phyloP scores from a whole-genome alignment of 92 coral and sea anemone species.

The Paragorgia papillata region DNA sequence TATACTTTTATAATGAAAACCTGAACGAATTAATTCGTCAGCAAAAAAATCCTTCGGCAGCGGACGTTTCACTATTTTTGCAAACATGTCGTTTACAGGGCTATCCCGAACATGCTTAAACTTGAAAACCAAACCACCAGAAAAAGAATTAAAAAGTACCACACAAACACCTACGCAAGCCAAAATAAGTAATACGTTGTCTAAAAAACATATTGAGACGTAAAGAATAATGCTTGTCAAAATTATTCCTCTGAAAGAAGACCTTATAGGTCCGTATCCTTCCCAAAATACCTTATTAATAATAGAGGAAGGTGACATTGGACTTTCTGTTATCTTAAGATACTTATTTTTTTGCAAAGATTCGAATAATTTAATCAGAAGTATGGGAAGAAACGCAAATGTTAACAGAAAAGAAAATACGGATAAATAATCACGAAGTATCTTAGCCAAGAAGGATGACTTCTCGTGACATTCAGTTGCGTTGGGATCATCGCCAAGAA shows the following conservation, averaged over 20 bases:
- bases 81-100: too few species aligned
- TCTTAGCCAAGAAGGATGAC: neutral
- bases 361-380: neutral
- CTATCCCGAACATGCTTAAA: too few species aligned
- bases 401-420: neutral
- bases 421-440: neutral
- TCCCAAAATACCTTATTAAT: neutral
- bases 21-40: too few species aligned
- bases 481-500: neutral
- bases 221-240: neutral
- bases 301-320: slow-evolving; percentile 3
- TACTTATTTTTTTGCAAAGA: neutral
- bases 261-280: slow-evolving; percentile 8
- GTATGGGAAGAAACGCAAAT: neutral
- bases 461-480: neutral
- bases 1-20: neutral
- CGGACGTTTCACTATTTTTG: too few species aligned
- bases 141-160: neutral
- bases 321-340: slow-evolving; percentile 6
- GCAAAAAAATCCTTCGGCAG: too few species aligned
- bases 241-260: neutral
- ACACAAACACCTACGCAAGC: too few species aligned
- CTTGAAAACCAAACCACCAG: neutral
- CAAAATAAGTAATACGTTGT: too few species aligned
- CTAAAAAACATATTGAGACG: neutral